Evolutionary conservation across 2,888 invertebrate genomes (phyloP), one percentile per base, ranked within the genome.

Genomic region (Meliscaeva auricollis): DNA sequence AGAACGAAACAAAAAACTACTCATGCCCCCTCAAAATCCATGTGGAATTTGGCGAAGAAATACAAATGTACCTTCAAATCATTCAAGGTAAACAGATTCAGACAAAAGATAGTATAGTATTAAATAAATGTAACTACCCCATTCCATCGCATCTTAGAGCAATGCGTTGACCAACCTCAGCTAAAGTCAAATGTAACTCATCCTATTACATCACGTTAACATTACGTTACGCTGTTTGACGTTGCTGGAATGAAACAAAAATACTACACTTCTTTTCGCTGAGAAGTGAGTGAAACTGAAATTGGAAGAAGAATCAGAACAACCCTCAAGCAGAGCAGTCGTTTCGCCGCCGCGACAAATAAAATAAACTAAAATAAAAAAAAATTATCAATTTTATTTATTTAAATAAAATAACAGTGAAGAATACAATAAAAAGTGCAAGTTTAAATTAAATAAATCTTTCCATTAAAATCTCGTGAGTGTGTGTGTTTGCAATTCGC

Each of bases 241-340:
- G 8, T 20, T 13, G n/a, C 0, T 0, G 30, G 17, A 64, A 50
- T 8, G 13, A 32, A 7, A 8, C 7, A 9, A 17, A 7, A 48
- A 22, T 15, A 48, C 66, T 11, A 44, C 17, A 69, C 52, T 62
- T 46, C 17, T 64, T 22, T 68, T 48, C 83, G 46, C 26, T 26
- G 9, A 50, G 13, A 22, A 11, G 13, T 5, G 2, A 4, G 20
- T 13, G 11, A 22, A 56, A 35, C 5, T 11, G 13, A 20, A 32
- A 56, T 3, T 11, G 54, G 30, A 48, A 72, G 69, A 66, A 38
- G 26, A 66, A 56, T n/a, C 15, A 13, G 20, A 20, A 38, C 5
- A 69, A 35, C 41, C 52, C 30, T 74, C 56, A 74, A 79, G 52
- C 62, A 58, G 54, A 52, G 2, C 30, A 41, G 78, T 32, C 35